phyloP scores from a whole-genome alignment of 2,113 vertebrate species.

The Dasyprocta punctata region DNA sequence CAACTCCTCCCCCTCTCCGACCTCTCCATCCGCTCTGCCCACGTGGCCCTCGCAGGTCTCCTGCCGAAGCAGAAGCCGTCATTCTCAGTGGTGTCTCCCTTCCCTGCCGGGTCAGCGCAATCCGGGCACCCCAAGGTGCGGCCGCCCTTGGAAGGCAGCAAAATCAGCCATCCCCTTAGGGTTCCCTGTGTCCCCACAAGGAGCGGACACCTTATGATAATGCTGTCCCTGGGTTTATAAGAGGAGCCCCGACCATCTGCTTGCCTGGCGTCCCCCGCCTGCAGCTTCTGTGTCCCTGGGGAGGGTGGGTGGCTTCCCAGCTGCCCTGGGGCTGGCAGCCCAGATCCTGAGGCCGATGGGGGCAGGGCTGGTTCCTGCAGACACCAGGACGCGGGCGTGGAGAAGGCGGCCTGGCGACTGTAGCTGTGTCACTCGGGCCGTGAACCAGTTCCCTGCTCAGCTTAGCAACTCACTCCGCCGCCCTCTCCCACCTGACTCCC shows the following conservation, averaged over 20 bases:
- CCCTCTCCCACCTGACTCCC: neutral
- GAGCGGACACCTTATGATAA: neutral
- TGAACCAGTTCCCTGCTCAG: neutral
- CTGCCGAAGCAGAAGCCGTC: fast-evolving
- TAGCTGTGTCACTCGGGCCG: fast-evolving
- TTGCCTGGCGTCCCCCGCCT: too few species aligned
- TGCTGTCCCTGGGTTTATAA: neutral
- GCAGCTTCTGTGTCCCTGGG: neutral
- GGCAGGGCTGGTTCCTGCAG: neutral
- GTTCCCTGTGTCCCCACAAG: neutral
- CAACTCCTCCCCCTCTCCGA: too few species aligned
- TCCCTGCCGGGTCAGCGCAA: too few species aligned
- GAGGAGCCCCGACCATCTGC: neutral
- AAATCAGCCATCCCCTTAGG: fast-evolving
- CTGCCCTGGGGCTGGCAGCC: fast-evolving
- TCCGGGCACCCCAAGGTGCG: too few species aligned
- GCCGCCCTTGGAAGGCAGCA: neutral
- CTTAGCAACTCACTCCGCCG: neutral
- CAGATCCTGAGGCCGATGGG: neutral
- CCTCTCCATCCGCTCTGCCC: neutral
- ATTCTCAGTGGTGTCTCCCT: neutral
- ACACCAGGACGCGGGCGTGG: neutral
- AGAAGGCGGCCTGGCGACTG: neutral
- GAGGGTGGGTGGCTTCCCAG: neutral
- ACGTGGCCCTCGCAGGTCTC: fast-evolving